Base-by-base conservation (phyloP, 2,888 invertebrate species). In the Tiliacea aurago region DNA sequence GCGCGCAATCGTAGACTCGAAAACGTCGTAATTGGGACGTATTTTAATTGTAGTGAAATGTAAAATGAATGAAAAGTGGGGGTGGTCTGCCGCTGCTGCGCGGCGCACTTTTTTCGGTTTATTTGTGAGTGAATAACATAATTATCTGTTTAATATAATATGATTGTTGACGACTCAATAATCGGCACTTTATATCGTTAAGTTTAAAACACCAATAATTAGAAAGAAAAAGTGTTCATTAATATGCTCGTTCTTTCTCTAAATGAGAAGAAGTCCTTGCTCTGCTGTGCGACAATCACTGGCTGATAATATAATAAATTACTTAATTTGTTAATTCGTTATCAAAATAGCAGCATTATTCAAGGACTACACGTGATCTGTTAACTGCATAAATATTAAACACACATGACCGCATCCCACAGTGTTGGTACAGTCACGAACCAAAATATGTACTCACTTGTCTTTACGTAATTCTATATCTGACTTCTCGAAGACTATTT, bases 381-480 rank as follows among this genome's bases (percentile, higher is more conserved):
- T 43, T 72, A 76, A 73, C 71, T 70, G 23, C 73, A 70, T 71
- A 78, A 78, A 76, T 76, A 73, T 73, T 78, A 51, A 71, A 64
- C 58, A 53, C 62, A 81, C 56, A 63, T 33, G 11, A 49, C 66
- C 51, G 7, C 73, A 70, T 20, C 23, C 66, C 62, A 10, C 23
- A 61, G 58, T 56, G 70, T 64, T 20, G n/a, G 49, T 71, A 70
- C 70, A 45, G 9, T 28, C 37, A 11, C 15, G 2, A 7, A n/a
- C 28, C 4, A 41, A 47, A 70, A 68, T 77, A 7, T 41, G 15
- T 65, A 49, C 41, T 23, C 37, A n/a, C 45, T 45, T 37, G n/a
- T 47, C 11, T 11, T 47, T 33, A 66, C 11, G 5, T 41, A 20
- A 49, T 45, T 10, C 6, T 15, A 3, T 23, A 23, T 9, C 15